These are phyloP conservation scores for Syncerus caffer DNA, from an alignment of 2,797 vertebrate genomes.

Conservation along the genomic window DNA sequence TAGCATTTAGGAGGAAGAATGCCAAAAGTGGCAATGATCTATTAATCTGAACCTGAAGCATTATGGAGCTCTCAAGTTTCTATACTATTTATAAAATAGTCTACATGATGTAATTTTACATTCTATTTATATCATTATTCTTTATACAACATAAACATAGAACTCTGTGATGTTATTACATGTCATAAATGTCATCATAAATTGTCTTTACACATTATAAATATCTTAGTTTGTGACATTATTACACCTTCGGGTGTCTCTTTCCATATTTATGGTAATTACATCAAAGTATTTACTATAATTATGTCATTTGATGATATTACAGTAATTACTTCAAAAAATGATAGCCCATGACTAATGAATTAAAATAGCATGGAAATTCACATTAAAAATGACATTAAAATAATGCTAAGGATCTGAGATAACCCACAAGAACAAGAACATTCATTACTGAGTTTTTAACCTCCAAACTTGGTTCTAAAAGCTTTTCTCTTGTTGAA, in stretches of 20 bases:
- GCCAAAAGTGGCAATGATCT: slow-evolving; percentile 38
- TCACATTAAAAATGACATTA: slow-evolving; percentile 83
- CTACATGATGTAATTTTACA: slow-evolving; percentile 80
- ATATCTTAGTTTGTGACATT: slow-evolving; percentile 84
- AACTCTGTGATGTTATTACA: slow-evolving; percentile 74
- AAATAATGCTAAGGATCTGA: slow-evolving; percentile 81
- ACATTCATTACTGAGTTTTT: slow-evolving; percentile 77
- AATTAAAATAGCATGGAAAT: slow-evolving; percentile 87
- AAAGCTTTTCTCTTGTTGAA: not conserved
- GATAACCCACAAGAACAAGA: slow-evolving; percentile 78
- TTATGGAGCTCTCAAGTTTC: slow-evolving; percentile 44
- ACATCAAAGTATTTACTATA: slow-evolving; percentile 87
- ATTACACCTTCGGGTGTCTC: slow-evolving; percentile 84
- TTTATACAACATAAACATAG: slow-evolving; percentile 74
- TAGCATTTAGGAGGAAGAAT: slow-evolving; percentile 12
- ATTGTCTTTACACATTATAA: slow-evolving; percentile 85
- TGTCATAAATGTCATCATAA: slow-evolving; percentile 83
- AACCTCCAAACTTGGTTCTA: slow-evolving; percentile 71
- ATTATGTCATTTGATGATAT: slow-evolving; percentile 89
- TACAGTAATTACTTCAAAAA: slow-evolving; percentile 87
- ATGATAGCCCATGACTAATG: slow-evolving; percentile 88
- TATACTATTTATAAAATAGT: slow-evolving; percentile 68
- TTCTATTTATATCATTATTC: slow-evolving; percentile 79
- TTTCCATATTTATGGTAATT: slow-evolving; percentile 86
- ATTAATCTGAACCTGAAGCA: slow-evolving; percentile 33